Base-by-base conservation (phyloP, 2,888 invertebrate species). In the Eretmocerus hayati region DNA sequence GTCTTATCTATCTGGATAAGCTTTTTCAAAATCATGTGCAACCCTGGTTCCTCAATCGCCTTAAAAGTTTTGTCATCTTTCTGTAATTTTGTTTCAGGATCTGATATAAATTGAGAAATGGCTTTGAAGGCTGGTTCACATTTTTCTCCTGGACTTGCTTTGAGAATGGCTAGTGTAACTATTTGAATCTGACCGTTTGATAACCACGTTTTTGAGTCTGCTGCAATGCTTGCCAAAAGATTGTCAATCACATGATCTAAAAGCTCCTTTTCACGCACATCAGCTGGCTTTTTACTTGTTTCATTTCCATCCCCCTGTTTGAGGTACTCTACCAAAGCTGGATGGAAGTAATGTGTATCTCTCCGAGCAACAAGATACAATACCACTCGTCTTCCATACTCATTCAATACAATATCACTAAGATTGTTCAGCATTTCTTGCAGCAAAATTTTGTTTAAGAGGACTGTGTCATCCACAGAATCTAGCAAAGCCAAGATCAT, bases 391-490 rank as follows among this genome's bases (percentile, higher is more conserved):
- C 86, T 81, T 1, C 94, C 95, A 79, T 86, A 84, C 66, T 88
- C 87, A 65, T 85, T 83, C 32, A 75, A 74, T 1, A 84, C 83
- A 23, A 95, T 75, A 4, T 84, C 84, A 54, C 80, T 75, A 15
- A 71, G 44, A 18, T 88, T 64, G 51, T 83, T 79, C 50, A 92
- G 72, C 53, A 94, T 73, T 53, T 86, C 85, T 55, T 83, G 75
- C 11, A 88, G 74, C 35, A 90, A 77, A 1, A 85, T 81, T 71
- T 95, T 95, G 62, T 86, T 86, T 18, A 94, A 78, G 0, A 95
- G 77, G 46, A 90, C 88, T 0, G 95, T 96, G 66, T 97, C 96
- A 67, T 97, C 96, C 2, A 93, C 84, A 0, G 82, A 77, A 68
- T 96, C 95, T 57, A 95, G 82, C 55, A 95, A 77, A 0, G 90